Percentiles rank a stretch among this genome's conserved stretches.
phyloP scores from a whole-genome alignment of 2,113 vertebrate species.

The Shinisaurus crocodilurus region DNA sequence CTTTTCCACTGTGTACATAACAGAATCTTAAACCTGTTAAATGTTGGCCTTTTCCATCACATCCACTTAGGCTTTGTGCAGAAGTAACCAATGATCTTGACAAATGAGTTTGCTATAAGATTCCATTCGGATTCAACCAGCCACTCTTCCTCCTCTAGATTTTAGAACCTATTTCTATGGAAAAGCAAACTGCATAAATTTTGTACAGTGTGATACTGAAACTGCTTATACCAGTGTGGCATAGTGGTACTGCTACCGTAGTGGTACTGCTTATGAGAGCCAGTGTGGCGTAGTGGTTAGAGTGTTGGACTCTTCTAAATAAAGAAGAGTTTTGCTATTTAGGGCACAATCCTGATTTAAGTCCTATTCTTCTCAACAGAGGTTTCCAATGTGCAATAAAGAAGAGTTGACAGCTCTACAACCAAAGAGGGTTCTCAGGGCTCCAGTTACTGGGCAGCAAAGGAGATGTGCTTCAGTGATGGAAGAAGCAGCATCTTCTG shows the following conservation, averaged over 20 bases:
- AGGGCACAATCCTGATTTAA: not conserved
- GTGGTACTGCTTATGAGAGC: too few species aligned
- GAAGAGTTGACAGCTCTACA: not conserved
- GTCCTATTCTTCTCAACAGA: not conserved
- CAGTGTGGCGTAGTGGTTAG: too few species aligned
- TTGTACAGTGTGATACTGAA: too few species aligned
- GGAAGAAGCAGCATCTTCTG: not conserved
- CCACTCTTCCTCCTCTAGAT: slow-evolving; percentile 7
- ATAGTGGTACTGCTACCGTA: too few species aligned
- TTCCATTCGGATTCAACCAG: not conserved
- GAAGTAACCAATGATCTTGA: not conserved
- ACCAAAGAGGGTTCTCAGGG: not conserved
- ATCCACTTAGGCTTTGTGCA: not conserved
- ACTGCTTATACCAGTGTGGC: too few species aligned
- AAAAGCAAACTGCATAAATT: not conserved
- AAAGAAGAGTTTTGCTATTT: not conserved
- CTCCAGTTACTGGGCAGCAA: not conserved
- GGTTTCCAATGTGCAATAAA: not conserved
- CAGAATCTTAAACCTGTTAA: not conserved
- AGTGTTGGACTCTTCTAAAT: too few species aligned
- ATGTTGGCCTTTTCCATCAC: not conserved
- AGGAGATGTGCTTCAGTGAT: not conserved
- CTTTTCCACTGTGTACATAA: not conserved
- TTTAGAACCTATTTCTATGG: slow-evolving; percentile 24
- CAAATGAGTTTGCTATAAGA: not conserved